These are phyloP conservation scores for Lissocephala sabroskyi DNA, from an alignment of 2,888 invertebrate genomes.

Conservation along the genomic window DNA sequence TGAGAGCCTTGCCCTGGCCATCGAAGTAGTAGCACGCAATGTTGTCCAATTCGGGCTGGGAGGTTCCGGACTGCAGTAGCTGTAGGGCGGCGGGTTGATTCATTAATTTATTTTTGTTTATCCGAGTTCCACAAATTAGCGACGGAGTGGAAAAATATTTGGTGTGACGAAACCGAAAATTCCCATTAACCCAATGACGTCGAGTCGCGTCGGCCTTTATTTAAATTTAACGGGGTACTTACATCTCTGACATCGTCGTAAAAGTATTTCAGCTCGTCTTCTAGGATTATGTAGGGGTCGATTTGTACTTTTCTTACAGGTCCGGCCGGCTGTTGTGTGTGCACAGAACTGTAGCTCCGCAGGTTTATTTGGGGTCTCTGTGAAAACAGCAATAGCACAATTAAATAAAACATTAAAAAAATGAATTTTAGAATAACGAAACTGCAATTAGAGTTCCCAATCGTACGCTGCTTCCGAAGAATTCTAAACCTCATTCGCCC, in stretches of 20 bases:
- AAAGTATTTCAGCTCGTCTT: conserved; percentile 89
- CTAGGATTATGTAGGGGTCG: conserved; percentile 89
- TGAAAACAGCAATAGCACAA: conserved; percentile 28
- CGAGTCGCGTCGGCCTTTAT: neutral
- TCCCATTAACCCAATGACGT: neutral
- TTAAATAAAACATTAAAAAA: no score
- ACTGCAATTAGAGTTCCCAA: no score
- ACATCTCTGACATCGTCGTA: conserved; percentile 91
- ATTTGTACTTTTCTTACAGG: conserved; percentile 86
- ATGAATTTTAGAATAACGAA: no score
- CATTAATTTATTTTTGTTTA: no score
- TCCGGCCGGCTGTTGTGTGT: conserved; percentile 83
- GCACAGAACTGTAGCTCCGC: conserved; percentile 81
- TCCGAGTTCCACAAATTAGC: conserved; percentile 23
- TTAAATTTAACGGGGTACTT: conserved; percentile 60
- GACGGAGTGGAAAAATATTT: conserved; percentile 1
- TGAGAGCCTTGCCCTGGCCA: conserved; percentile 96
- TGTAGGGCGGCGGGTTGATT: no score
- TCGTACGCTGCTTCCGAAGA: no score
- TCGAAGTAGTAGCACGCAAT: conserved; percentile 98
- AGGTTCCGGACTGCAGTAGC: conserved; percentile 82
- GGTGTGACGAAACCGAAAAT: no score
- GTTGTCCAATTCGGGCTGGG: conserved; percentile 87
- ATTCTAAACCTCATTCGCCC: no score
- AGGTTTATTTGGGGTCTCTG: conserved; percentile 35